Evolutionary conservation across 2,888 invertebrate genomes (phyloP), one percentile per base, ranked within the genome.

Genomic region (Microdon myrmicae): DNA sequence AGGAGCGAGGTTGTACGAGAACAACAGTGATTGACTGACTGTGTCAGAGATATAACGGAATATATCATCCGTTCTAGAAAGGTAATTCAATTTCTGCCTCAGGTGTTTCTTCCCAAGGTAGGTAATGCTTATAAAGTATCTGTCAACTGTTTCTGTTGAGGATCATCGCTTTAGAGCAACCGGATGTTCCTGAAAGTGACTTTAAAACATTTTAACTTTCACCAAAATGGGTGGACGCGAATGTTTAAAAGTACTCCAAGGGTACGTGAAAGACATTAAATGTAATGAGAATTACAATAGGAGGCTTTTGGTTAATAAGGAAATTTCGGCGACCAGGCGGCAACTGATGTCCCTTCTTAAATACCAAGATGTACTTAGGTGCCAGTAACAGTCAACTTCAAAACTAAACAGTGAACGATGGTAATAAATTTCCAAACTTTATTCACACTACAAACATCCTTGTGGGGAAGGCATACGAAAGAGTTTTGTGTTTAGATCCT

Each of bases 31-130:
- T 28, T 14, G 13, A 16, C 20, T 22, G 43, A 60, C 35, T 60
- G 54, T 60, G 60, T 48, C 54, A 54, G 31, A 26, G 20, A 14
- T 54, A 54, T 60, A 54, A 60, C 54, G 60, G 32, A 60, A 48
- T 31, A 22, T 29, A 12, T 17, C 9, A 34, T 9, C 25, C 22
- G 38, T 23, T 31, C 19, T 25, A 26, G 25, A 48, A 29, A 54
- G 37, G 38, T 60, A 54, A 54, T 60, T 60, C 54, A 60, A 41
- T 60, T 54, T 48, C 22, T 43, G 47, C 34, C 54, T 19, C 47
- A 48, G 41, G 37, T 54, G 54, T 41, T 20, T 60, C 41, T 23
- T 22, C 43, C 43, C 47, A 60, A 37, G 60, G 47, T 41, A 47
- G 26, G 38, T 60, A 54, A 54, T n/a, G n/a, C n/a, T n/a, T n/a